Base-by-base conservation (phyloP, 2,113 vertebrate species). In the Myiozetetes cayanensis region DNA sequence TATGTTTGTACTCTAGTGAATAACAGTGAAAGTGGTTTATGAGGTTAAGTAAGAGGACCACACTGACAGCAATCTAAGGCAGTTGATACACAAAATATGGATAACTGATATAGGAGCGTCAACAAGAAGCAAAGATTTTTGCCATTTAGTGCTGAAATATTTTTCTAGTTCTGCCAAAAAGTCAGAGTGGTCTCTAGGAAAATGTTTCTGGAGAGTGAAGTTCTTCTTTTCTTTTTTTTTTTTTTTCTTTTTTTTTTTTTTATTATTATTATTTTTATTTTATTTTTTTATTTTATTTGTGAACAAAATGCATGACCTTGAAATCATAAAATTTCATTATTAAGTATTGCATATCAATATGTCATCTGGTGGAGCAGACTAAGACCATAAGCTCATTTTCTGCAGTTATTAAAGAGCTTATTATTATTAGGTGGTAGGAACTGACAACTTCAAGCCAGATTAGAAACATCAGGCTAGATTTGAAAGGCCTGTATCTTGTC, bases 201-300 rank as follows among this genome's bases (percentile, higher is more conserved):
- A 39, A 33, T 5, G 35, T 33, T 4, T 3, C 10, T 72, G 25
- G 17, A 46, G 3, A 75, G 0, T 3, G 5, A 52, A 24, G 6
- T 12, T 68, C 6, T 61, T 9, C 0, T 43, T 43, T 43, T 43
- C 10, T 41, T 41, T 11, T 11, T 41, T 41, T 43, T 43, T 43
- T 15, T 43, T 43, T 12, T 68, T 5, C 56, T 9, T 0, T 43
- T 43, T 43, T 43, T 61, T 9, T 0, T 44, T 18, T 44, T 44
- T n/a, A n/a, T n/a, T n/a, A n/a, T n/a, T n/a, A n/a, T n/a, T n/a
- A n/a, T 43, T 43, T 12, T 68, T 5, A 56, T 9, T 0, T 43
- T 43, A 17, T 43, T 61, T 9, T 0, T 44, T 18, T 44, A 18
- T 46, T n/a, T n/a, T 4, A 21, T 65, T 77, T 62, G 25, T 22